Evolutionary conservation across 53 echinoderm and acorn worm species (phyloP).

Genomic region (Holothuria leucospilota): DNA sequence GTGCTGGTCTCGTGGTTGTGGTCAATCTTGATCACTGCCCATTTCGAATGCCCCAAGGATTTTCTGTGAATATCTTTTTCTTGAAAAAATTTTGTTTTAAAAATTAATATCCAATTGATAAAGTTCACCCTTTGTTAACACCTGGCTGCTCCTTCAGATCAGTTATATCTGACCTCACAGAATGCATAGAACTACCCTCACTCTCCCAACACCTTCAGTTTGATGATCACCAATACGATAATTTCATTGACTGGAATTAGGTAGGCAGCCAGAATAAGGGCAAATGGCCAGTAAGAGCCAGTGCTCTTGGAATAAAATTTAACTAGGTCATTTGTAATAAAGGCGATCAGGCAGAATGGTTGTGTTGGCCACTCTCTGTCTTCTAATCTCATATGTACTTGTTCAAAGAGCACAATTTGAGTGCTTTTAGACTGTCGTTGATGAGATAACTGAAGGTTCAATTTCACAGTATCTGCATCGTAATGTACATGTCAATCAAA

Average conservation of each 20-base stretch:
- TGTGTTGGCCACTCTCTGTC: neutral
- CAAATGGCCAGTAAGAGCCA: constrained; percentile 14
- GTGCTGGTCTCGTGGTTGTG: no score
- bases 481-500: constrained; percentile 38
- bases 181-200: neutral
- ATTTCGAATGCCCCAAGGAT: no score
- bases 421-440: constrained; percentile 24
- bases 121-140: constrained; percentile 8
- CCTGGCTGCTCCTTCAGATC: neutral
- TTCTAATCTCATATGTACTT: neutral
- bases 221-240: constrained; percentile 23
- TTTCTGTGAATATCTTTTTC: no score
- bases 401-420: neutral
- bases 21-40: no score
- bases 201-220: no score
- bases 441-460: constrained; percentile 9
- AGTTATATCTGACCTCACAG: constrained; percentile 10
- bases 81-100: neutral
- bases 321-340: constrained; percentile 45
- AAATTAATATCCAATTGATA: constrained; percentile 3
- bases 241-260: constrained; percentile 22
- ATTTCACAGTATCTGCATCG: constrained; percentile 23
- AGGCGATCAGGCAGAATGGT: constrained; percentile 30
- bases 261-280: neutral
- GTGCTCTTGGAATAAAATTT: constrained; percentile 16